Evolutionary conservation across 2,113 vertebrate species (phyloP).

Genomic region (Fukomys damarensis): DNA sequence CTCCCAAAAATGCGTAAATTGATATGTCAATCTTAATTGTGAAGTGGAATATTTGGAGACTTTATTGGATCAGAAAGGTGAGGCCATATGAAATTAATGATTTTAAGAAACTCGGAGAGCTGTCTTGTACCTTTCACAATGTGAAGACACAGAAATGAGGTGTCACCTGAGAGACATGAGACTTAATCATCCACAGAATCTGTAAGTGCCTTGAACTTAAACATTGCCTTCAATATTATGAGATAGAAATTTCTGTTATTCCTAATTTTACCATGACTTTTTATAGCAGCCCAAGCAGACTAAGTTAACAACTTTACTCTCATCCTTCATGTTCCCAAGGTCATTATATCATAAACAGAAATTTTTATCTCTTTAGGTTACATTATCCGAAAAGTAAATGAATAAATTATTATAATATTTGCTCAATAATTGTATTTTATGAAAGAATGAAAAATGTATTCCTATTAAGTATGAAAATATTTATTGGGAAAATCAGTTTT

Average conservation of each 20-base stretch:
- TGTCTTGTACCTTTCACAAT: background rate
- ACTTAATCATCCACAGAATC: too few species aligned
- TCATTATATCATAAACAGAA: background rate
- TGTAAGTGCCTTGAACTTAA: background rate
- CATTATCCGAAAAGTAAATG: background rate
- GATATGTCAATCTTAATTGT: background rate
- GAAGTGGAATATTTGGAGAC: rapidly evolving
- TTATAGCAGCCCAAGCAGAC: background rate
- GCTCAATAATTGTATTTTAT: background rate
- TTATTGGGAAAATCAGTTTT: background rate
- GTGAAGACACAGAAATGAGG: background rate
- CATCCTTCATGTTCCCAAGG: background rate
- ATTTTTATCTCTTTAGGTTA: background rate
- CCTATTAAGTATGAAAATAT: background rate
- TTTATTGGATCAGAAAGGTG: background rate
- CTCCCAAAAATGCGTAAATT: background rate
- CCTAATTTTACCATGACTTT: background rate
- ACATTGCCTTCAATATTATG: background rate
- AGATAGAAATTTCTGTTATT: background rate
- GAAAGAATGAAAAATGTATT: background rate
- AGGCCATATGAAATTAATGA: background rate
- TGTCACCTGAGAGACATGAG: background rate
- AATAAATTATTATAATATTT: background rate
- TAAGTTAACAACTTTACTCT: background rate
- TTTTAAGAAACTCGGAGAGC: background rate